Base-by-base conservation (phyloP, 2,113 vertebrate genomes). In the Peucedramus taeniatus region DNA sequence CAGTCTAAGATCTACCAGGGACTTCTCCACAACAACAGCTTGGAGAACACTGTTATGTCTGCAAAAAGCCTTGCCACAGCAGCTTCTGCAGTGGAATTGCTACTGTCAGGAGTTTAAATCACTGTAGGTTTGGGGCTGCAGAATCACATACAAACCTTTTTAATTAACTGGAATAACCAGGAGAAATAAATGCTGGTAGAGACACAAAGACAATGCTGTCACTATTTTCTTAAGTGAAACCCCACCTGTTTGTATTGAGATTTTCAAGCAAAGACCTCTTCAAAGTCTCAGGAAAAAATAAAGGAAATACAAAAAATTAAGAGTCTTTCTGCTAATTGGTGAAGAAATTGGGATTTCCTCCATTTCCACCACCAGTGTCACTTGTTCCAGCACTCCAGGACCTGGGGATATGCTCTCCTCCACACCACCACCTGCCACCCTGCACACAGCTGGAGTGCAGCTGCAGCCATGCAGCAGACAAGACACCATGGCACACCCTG, bases 21-120 rank as follows among this genome's bases (percentile, higher is more conserved):
- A 27, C 26, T 65, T 13, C 33, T 27, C 10, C 0, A 0, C 22
- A 47, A 6, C 11, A 28, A 64, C 26, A 27, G 54, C 44, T n/a
- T 2, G 0, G 23, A 35, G 16, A 54, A 31, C 7, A 8, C 23
- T 9, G 0, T 0, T 1, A 1, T 24, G 40, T 21, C 47, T 53
- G 28, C 24, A 22, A 51, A 49, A 64, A 45, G 39, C 33, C 22
- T 45, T 47, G 47, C 64, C 23, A 54, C 6, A 2, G n/a, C 11
- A 12, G 24, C 20, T 54, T 51, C 23, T 31, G 6, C 50, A 47
- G 1, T 60, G 31, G 37, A 82, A 70, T 47, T 53, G 12, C 31
- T 76, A 2, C 2, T 39, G 28, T 15, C 75, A 47, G 63, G 27
- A 77, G 19, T 35, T 30, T 35, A 64, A 49, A 74, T 20, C 27